Evolutionary conservation across 2,113 vertebrate species (phyloP).

Genomic region (Hemichromis elongatus): DNA sequence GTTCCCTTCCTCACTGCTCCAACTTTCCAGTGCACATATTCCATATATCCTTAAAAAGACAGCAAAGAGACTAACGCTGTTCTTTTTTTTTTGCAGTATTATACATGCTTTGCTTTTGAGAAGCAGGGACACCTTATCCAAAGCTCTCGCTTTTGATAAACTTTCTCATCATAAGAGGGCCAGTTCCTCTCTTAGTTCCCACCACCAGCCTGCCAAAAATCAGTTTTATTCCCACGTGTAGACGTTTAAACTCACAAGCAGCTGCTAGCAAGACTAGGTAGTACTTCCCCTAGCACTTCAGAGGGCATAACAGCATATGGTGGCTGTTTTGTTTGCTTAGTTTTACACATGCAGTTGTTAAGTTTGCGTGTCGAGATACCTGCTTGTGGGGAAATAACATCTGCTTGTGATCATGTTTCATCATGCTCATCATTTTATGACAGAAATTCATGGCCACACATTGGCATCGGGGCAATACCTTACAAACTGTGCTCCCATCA

Average conservation of each 20-base stretch:
- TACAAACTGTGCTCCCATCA: not conserved
- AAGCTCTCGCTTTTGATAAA: not conserved
- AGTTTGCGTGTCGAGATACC: not conserved
- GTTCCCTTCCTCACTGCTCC: not conserved
- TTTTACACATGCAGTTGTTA: not conserved
- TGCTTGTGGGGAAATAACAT: not conserved
- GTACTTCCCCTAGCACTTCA: not conserved
- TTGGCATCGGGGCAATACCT: not conserved
- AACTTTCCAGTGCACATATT: not conserved
- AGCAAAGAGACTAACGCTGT: not conserved
- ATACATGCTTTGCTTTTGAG: not conserved
- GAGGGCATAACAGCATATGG: not conserved
- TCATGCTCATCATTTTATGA: not conserved
- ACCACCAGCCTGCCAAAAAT: no score
- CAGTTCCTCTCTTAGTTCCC: not conserved
- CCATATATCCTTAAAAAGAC: not conserved
- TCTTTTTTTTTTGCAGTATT: not conserved
- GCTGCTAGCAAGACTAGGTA: not conserved
- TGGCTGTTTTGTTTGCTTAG: not conserved
- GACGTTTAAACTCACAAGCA: not conserved
- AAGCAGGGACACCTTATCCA: not conserved
- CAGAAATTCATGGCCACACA: not conserved
- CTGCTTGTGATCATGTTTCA: not conserved
- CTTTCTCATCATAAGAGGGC: not conserved
- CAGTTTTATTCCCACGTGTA: not conserved